These are phyloP conservation scores for Drosophila mimica DNA, from an alignment of 2,888 invertebrate genomes.

Conservation along the genomic window DNA sequence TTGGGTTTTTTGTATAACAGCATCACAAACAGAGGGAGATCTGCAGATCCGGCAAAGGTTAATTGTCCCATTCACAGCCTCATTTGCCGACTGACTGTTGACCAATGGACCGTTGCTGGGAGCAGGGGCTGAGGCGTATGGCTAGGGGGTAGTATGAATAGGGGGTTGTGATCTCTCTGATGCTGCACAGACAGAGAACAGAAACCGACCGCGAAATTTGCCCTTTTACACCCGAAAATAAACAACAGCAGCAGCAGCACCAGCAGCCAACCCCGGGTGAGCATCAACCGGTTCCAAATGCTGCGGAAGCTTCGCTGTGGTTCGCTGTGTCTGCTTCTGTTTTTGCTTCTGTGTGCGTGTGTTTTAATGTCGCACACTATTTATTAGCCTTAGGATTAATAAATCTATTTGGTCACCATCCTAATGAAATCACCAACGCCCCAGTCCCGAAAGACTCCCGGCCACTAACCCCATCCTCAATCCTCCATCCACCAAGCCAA, in stretches of 20 bases:
- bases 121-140: not conserved
- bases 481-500: not conserved
- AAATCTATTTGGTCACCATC: constrained; percentile 85
- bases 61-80: constrained; percentile 48
- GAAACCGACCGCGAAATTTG: constrained; percentile 51
- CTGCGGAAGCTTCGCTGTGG: constrained; percentile 49
- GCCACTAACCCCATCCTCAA: not conserved
- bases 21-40: constrained; percentile 49
- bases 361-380: constrained; percentile 80
- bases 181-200: constrained; percentile 42
- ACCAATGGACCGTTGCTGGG: constrained; percentile 36
- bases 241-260: constrained; percentile 40
- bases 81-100: constrained; percentile 29
- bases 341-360: constrained; percentile 16
- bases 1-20: constrained; percentile 47
- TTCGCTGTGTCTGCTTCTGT: constrained; percentile 34
- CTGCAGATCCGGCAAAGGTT: constrained; percentile 56
- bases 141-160: not conserved
- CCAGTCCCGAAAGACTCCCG: constrained; percentile 17
- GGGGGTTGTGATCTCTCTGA: constrained; percentile 42
- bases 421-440: constrained; percentile 76
- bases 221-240: constrained; percentile 62
- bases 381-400: constrained; percentile 84
- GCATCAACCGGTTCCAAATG: constrained; percentile 44
- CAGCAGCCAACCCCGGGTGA: constrained; percentile 50